Conservation (phyloP, 2,113 vertebrate genomes). For the Lasiurus cinereus region DNA sequence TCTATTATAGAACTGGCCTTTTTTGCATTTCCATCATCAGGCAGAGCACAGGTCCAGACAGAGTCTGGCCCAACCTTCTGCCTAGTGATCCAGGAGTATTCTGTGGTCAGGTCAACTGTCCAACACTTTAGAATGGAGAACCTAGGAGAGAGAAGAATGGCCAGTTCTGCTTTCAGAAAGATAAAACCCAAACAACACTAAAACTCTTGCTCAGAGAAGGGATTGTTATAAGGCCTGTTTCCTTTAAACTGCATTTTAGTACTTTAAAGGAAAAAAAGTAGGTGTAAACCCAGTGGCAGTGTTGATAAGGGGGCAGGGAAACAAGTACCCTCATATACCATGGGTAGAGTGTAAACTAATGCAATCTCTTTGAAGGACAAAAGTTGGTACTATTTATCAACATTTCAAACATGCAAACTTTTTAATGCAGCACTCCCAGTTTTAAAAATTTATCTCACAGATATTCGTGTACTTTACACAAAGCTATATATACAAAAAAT, state of each 20-base stretch:
- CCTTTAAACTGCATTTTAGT: slow-evolving; percentile 6
- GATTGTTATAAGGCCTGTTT: not conserved
- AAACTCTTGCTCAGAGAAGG: slow-evolving; percentile 10
- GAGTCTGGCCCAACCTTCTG: slow-evolving; percentile 44
- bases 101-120: slow-evolving; percentile 52
- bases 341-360: not conserved
- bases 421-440: slow-evolving; percentile 11
- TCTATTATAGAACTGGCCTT: slow-evolving; percentile 68
- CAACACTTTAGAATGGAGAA: not conserved
- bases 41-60: not conserved
- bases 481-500: slow-evolving; percentile 36
- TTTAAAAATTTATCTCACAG: slow-evolving; percentile 37
- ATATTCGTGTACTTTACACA: slow-evolving; percentile 15
- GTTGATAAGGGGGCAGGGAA: not conserved
- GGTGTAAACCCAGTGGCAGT: slow-evolving; percentile 10
- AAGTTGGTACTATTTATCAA: not conserved
- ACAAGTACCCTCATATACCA: not conserved
- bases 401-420: slow-evolving; percentile 23
- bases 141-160: slow-evolving; percentile 5
- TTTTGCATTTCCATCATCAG: slow-evolving; percentile 56
- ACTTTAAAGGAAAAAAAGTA: slow-evolving; percentile 19
- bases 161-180: slow-evolving; percentile 10
- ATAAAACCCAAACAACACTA: slow-evolving; percentile 51
- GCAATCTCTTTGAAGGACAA: not conserved
- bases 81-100: slow-evolving; percentile 59